A percentile compares a stretch with the other conserved stretches of the same genome.
These are phyloP conservation scores for Drosophila navojoa DNA, from an alignment of 1,140 invertebrate species.

Conservation along the genomic window DNA sequence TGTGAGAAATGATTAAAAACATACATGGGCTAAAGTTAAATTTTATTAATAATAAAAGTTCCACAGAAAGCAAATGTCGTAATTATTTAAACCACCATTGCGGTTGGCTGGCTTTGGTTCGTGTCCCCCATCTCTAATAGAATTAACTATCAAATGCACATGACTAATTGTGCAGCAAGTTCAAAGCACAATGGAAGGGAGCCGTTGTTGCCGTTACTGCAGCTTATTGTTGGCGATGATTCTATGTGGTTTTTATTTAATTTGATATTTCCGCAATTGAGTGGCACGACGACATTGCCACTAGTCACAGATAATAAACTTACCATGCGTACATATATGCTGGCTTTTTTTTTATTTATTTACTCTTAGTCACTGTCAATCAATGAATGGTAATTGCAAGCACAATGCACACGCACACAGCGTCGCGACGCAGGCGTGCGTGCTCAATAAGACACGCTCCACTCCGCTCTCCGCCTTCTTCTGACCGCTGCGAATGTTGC, in stretches of 20 bases:
- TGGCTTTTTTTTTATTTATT: constrained; percentile 9
- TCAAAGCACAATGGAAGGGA: constrained; percentile 33
- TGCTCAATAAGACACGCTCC: neutral
- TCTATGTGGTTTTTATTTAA: constrained; percentile 53
- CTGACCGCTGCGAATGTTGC: constrained; percentile 16
- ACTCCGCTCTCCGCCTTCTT: neutral
- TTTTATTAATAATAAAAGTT: no score
- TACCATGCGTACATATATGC: constrained; percentile 11
- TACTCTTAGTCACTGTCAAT: constrained; percentile 40
- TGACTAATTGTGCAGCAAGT: constrained; percentile 69
- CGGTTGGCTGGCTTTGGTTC: neutral
- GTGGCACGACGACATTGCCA: constrained; percentile 49
- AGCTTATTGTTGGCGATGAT: constrained; percentile 34
- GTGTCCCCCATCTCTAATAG: neutral
- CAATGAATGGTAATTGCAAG: constrained; percentile 41
- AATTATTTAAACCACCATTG: no score
- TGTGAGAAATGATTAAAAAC: no score
- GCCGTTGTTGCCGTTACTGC: neutral
- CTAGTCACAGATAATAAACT: constrained; percentile 29
- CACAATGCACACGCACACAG: constrained; percentile 34
- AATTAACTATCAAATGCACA: constrained; percentile 1
- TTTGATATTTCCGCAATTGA: constrained; percentile 80
- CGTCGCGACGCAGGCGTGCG: constrained; percentile 22
- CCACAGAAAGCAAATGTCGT: no score
- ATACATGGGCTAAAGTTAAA: no score